phyloP scores from a whole-genome alignment of 2,888 invertebrate genomes.

The Endomychus coccineus region DNA sequence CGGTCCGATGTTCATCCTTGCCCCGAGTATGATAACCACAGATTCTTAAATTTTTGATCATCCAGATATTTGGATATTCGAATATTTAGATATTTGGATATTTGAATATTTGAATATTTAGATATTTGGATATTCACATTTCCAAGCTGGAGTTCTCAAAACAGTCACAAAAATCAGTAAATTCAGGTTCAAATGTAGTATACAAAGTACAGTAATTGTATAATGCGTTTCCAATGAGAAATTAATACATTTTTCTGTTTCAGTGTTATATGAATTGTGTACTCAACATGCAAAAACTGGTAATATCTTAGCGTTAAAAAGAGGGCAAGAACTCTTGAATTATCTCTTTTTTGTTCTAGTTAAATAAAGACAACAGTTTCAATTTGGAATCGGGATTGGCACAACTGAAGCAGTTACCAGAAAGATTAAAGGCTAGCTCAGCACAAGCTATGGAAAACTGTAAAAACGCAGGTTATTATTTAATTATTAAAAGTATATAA shows the following conservation, averaged over 20 bases:
- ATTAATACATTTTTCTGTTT: constrained; percentile 2
- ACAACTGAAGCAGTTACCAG: constrained; percentile 10
- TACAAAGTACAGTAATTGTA: too few relatives aligned
- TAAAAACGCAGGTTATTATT: constrained; percentile 16
- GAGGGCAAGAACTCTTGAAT: background rate
- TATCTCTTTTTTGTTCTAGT: constrained; percentile 11
- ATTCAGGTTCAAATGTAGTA: background rate
- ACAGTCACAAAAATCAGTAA: background rate
- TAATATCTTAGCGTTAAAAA: constrained; percentile 2
- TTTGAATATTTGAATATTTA: too few relatives aligned
- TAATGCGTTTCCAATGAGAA: too few relatives aligned
- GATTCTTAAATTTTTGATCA: too few relatives aligned
- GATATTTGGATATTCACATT: background rate
- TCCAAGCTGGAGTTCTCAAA: background rate
- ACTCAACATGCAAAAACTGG: constrained; percentile 10
- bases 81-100: too few relatives aligned
- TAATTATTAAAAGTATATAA: constrained; percentile 1
- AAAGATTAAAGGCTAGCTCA: constrained; percentile 10
- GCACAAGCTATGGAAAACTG: constrained; percentile 11
- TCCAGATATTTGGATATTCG: too few relatives aligned
- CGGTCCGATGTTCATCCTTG: too few relatives aligned
- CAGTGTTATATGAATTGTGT: constrained; percentile 13
- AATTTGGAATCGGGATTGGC: constrained; percentile 9
- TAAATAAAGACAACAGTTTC: constrained; percentile 16
- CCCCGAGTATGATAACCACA: too few relatives aligned